Evolutionary conservation across 2,888 invertebrate genomes (phyloP), one percentile per base, ranked within the genome.

Genomic region (Sympetrum striolatum): DNA sequence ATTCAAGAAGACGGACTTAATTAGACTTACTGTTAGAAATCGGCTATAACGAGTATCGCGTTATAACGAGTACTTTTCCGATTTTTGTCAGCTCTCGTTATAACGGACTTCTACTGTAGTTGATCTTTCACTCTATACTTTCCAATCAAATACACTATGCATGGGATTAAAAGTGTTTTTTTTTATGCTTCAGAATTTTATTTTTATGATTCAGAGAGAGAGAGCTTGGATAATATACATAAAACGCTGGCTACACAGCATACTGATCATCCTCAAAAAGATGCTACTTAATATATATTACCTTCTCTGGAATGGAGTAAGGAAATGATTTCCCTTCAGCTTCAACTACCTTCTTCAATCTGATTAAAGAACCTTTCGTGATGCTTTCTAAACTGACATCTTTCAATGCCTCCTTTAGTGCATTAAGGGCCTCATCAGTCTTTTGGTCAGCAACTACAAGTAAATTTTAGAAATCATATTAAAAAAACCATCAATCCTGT

Each of bases 241-340:
- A 22, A 64, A 22, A n/a, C n/a, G 1, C n/a, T n/a, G 25, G n/a
- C 5, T n/a, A 6, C n/a, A 8, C 14, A 64, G 10, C 44, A 10
- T 64, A 25, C 64, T n/a, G n/a, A 12, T 64, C 64, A 64, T 64
- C 64, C 22, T n/a, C 2, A 73, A n/a, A 14, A 80, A 15, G 35
- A 79, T 44, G 18, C 12, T 25, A 39, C 31, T n/a, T 10, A 37
- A 0, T 25, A 60, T 22, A 8, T 18, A 90, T 90, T 91, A 92
- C 92, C 90, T 82, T 90, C 48, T 90, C 86, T 53, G 96, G 95
- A 92, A 96, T 94, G 91, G 93, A 93, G 93, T 95, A 95, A 90
- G 95, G 95, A 92, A 96, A 96, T 91, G 94, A 93, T 92, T 95
- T 95, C 1, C 96, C 96, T 58, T 94, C 93, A 31, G 93, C 94